Base-by-base conservation (phyloP, 2,888 invertebrate species). In the Mythimna pallens region DNA sequence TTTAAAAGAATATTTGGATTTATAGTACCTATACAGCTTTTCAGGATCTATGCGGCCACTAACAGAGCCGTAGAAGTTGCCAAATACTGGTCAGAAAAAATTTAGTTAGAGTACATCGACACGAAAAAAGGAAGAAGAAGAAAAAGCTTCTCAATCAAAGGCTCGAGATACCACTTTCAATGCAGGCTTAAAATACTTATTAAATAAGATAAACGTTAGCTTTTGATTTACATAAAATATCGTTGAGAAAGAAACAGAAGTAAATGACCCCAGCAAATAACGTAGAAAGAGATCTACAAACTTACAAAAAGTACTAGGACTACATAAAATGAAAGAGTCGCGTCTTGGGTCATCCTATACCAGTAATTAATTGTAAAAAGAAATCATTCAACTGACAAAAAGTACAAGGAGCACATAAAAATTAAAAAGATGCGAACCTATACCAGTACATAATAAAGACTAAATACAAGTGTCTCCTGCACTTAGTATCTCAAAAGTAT, bases 381-480 rank as follows among this genome's bases (percentile, higher is more conserved):
- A 47, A 0, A 47, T 6, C 1, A 20, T 47, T 47, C 4, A 47
- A 47, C 47, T 47, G 14, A 47, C 47, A 17, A 47, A 47, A 17
- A 47, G 17, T 17, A 47, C 47, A 14, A 47, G 17, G 2, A 14
- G 47, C 5, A 47, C 20, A 47, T 47, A 47, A 47, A 47, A 47
- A 47, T 47, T 1, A 7, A 47, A 20, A 14, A 47, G 47, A 14
- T 2, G 47, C 47, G 47, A 47, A 14, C 47, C 17, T 47, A 47
- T 14, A 17, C 14, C 14, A 80, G 63, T 77, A 36, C 9, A 36
- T 36, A 73, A 70, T 81, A 66, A 81, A 65, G 64, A 77, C 65
- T 25, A 50, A 54, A 73, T 77, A 77, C 70, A 47, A 6, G 14
- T 47, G 17, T 47, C 17, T 7, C 17, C 17, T 47, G 47, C 47